These are phyloP conservation scores for Muscicapa striata DNA, from an alignment of 2,797 vertebrate genomes.

Conservation along the genomic window DNA sequence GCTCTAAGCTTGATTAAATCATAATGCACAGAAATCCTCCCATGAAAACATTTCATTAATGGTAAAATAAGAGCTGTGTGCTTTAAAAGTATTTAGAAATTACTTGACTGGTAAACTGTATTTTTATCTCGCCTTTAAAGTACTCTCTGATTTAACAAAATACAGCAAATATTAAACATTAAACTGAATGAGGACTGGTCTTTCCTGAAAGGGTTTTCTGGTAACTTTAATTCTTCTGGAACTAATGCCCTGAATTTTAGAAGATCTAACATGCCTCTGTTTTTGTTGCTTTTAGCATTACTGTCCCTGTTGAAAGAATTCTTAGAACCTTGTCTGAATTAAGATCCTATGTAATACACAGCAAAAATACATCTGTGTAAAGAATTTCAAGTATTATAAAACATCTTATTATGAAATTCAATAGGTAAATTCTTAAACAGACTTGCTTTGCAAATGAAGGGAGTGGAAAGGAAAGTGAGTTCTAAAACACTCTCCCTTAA, in stretches of 20 bases:
- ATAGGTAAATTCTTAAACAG: background rate
- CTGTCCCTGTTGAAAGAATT: background rate
- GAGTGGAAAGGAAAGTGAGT: background rate
- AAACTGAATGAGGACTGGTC: background rate
- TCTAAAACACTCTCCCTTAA: background rate
- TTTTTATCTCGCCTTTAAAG: background rate
- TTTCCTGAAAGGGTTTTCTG: background rate
- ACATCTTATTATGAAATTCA: background rate
- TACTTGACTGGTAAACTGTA: background rate
- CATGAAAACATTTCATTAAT: slow-evolving; percentile 12
- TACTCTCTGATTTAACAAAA: background rate
- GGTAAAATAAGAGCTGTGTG: background rate
- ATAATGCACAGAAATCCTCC: background rate
- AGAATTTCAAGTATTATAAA: background rate
- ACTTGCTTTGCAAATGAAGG: background rate
- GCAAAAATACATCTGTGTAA: background rate
- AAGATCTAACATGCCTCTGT: background rate
- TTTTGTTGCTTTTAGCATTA: background rate
- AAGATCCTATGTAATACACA: background rate
- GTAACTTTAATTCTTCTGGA: background rate
- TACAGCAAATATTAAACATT: background rate
- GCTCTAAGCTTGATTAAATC: slow-evolving; percentile 28
- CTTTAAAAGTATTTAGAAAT: background rate
- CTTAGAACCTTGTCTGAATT: background rate
- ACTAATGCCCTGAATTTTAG: background rate